Conservation (phyloP, 2,113 vertebrate genomes). For the Dipodomys merriami region DNA sequence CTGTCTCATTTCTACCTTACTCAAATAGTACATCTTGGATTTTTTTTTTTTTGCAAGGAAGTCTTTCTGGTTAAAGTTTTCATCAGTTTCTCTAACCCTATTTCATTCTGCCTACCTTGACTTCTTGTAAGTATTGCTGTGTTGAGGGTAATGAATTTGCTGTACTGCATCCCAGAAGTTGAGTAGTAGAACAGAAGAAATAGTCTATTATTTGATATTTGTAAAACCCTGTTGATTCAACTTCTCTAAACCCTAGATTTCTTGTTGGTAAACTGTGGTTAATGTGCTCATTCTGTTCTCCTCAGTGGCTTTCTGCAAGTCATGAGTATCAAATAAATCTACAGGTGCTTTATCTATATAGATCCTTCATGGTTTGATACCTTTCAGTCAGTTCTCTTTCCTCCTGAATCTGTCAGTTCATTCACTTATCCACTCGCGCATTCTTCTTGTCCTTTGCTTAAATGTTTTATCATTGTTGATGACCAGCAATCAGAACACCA, state of each 20-base stretch:
- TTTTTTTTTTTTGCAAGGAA: background rate
- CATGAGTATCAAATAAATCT: background rate
- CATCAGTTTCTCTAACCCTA: background rate
- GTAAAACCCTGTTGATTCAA: background rate
- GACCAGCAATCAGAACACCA: background rate
- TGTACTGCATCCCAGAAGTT: background rate
- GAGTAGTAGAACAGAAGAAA: background rate
- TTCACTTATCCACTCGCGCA: background rate
- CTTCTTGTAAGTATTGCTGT: background rate
- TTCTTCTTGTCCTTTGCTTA: background rate
- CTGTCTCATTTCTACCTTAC: background rate
- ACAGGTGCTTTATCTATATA: background rate
- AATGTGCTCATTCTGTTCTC: background rate
- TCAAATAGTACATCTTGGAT: background rate
- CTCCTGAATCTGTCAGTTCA: background rate
- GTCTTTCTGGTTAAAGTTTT: background rate
- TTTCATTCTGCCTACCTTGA: background rate
- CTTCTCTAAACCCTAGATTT: background rate
- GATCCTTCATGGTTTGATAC: background rate
- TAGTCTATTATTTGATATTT: background rate
- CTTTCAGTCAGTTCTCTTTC: background rate
- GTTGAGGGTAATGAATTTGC: background rate
- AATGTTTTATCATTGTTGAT: too few species aligned
- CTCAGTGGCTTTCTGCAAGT: background rate
- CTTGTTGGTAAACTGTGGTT: background rate